Evolutionary conservation across 2,113 vertebrate species (phyloP).

Genomic region (Salvelinus fontinalis): DNA sequence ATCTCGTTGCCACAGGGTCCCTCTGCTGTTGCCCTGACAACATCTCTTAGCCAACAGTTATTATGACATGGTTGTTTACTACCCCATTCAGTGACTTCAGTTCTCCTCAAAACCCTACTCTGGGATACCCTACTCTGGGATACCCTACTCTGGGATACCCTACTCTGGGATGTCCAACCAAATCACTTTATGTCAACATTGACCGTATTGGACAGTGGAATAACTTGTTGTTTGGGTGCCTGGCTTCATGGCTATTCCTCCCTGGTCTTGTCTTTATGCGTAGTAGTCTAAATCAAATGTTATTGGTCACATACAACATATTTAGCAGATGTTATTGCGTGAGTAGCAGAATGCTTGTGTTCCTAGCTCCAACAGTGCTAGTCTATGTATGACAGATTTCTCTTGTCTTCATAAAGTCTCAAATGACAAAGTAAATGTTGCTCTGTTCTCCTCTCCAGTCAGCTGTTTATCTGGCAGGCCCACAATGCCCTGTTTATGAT

Average conservation of each 20-base stretch:
- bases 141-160: neutral
- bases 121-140: neutral
- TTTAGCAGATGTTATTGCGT: too few species aligned
- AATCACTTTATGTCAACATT: neutral
- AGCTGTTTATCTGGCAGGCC: conserved; percentile 98
- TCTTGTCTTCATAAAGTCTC: neutral
- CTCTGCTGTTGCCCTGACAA: neutral
- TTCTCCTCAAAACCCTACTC: neutral
- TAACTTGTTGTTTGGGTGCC: too few species aligned
- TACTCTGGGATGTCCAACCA: neutral
- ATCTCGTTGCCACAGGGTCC: neutral
- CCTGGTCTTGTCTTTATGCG: too few species aligned
- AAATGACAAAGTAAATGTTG: neutral
- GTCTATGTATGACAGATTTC: neutral
- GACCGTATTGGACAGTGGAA: too few species aligned
- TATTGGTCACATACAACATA: too few species aligned
- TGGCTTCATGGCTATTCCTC: too few species aligned
- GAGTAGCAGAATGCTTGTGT: too few species aligned
- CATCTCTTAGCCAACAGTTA: too few species aligned
- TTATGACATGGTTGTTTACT: neutral
- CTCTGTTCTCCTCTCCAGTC: conserved; percentile 72
- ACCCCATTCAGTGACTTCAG: neutral
- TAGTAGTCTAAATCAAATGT: too few species aligned
- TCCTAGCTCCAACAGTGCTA: too few species aligned
- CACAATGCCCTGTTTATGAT: conserved; percentile 97